These are phyloP conservation scores for Xestia rhomboidea DNA, from an alignment of 2,888 invertebrate species.

Conservation along the genomic window DNA sequence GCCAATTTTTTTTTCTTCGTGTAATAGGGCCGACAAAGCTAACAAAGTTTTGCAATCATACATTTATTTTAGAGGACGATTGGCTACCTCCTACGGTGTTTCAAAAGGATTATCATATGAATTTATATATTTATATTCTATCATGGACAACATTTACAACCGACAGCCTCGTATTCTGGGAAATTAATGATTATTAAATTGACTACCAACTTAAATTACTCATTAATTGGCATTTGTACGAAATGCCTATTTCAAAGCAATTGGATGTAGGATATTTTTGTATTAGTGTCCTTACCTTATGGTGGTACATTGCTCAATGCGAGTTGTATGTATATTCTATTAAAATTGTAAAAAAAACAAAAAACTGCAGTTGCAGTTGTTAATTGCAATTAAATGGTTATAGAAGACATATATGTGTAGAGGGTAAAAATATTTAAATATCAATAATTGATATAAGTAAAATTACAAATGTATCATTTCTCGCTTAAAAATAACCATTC, in stretches of 20 bases:
- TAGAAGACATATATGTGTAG: conserved; percentile 4
- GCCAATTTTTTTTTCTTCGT: conserved; percentile 1
- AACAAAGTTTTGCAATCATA: neutral
- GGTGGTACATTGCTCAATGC: neutral
- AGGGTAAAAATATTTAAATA: conserved; percentile 24
- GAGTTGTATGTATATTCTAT: neutral
- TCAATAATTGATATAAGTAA: conserved; percentile 30
- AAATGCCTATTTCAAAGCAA: neutral
- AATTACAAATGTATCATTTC: conserved; percentile 25
- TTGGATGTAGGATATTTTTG: neutral
- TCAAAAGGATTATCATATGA: neutral
- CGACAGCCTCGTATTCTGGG: neutral
- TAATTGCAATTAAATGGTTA: neutral
- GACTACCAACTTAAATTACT: neutral
- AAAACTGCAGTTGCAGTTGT: conserved; percentile 32
- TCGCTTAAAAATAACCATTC: conserved; percentile 24
- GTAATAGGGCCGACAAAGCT: neutral
- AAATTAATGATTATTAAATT: neutral
- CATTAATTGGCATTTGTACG: neutral
- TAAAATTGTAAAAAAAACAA: conserved; percentile 11
- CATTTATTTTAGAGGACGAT: neutral
- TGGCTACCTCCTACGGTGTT: neutral
- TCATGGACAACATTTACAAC: neutral
- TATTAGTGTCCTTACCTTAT: neutral
- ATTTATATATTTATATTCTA: neutral